These are phyloP conservation scores for Lophura nycthemera DNA, from an alignment of 2,113 vertebrate species.

Conservation along the genomic window DNA sequence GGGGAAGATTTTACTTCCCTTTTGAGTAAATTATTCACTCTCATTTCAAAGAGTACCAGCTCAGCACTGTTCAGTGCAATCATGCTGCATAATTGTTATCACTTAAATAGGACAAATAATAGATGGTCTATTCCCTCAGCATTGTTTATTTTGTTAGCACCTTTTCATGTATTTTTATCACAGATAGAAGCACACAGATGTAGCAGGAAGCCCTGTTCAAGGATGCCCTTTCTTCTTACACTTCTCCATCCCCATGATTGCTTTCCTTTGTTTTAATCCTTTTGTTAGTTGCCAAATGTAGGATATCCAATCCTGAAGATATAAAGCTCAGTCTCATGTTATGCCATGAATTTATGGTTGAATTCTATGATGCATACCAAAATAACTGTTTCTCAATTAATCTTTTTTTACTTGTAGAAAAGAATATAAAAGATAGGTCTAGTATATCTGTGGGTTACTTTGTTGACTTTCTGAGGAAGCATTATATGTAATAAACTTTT, in stretches of 20 bases:
- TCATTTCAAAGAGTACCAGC: neutral
- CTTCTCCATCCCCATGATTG: neutral
- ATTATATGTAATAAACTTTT: neutral
- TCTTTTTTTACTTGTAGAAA: neutral
- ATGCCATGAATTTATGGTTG: neutral
- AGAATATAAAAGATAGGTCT: neutral
- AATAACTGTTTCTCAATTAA: neutral
- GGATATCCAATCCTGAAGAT: neutral
- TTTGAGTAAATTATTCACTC: neutral
- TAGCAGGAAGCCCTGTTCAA: neutral
- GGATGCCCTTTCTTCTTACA: neutral
- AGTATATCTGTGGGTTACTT: neutral
- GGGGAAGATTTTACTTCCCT: neutral
- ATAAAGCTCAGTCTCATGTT: neutral
- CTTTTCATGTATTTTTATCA: neutral
- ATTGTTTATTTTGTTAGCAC: neutral
- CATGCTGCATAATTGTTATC: neutral
- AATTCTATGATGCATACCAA: neutral
- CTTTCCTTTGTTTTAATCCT: neutral
- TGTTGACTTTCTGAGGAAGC: neutral
- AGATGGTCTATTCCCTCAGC: neutral
- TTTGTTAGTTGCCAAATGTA: neutral
- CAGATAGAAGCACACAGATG: neutral
- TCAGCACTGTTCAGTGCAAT: neutral
- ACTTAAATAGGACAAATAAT: neutral